Base-by-base conservation (phyloP, 2,797 vertebrate genomes). In the Fringilla coelebs region DNA sequence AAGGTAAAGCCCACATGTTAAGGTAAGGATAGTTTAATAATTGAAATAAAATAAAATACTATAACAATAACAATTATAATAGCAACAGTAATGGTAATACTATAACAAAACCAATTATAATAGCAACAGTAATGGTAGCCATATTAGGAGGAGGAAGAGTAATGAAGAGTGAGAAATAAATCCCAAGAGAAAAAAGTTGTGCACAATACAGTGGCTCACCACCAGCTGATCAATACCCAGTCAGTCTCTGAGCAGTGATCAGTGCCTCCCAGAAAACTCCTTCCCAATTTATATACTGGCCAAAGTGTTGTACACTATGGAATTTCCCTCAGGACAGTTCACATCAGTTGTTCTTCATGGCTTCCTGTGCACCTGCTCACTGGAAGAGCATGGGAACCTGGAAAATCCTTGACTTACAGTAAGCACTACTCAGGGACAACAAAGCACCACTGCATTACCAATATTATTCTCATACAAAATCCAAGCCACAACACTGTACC, bases 1-100 rank as follows among this genome's bases (percentile, higher is more conserved):
- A 41, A 62, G 6, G 5, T 26, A 34, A 54, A 71, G 26, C 11
- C 7, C 1, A 11, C 0, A 0, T 32, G 17, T 55, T 34, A 54
- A 31, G 6, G 14, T 31, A 70, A 19, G 21, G 34, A 7, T 11
- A 41, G 21, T 36, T 78, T 34, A 46, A 46, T 46, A 54, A 40
- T 31, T 46, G 34, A 34, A 62, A 48, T 31, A 40, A 68, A 85
- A 3, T 29, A 54, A 70, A 77, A 34, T 26, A 15, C 7, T 25
- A 17, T 34, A 41, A 11, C 11, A 46, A 26, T 46, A 40, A 25
- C 17, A 14, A 36, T 36, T 43, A 15, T 7, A 75, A 18, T 15
- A 34, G 8, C 21, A 62, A 26, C 4, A 26, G 10, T 48, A 31
- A 22, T 28, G 19, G 10, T 11, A 49, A 34, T 26, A 15, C 7